Conservation (phyloP, 2,113 vertebrate species). For the Stigmatopora argus region DNA sequence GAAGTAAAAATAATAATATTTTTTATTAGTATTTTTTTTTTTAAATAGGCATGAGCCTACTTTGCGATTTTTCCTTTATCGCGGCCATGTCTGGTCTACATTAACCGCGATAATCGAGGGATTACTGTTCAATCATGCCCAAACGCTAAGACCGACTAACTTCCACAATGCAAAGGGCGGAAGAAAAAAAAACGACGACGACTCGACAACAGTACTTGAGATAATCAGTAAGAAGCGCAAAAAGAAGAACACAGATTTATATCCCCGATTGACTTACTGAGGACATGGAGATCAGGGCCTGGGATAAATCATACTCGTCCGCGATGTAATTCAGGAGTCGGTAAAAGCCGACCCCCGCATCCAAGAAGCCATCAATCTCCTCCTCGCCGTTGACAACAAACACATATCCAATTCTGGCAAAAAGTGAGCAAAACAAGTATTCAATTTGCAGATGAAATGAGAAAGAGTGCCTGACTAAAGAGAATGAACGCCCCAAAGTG, state of each 20-base stretch:
- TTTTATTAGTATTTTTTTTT: too few species aligned
- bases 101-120: too few species aligned
- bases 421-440: slow-evolving; percentile 39
- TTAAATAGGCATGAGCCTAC: too few species aligned
- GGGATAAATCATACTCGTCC: slow-evolving; percentile 77
- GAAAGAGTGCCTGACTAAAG: slow-evolving; percentile 42
- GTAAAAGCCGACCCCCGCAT: slow-evolving; percentile 85
- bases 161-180: slow-evolving; percentile 41
- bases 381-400: slow-evolving; percentile 84
- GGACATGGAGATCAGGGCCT: slow-evolving; percentile 79
- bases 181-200: slow-evolving; percentile 24
- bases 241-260: slow-evolving; percentile 46
- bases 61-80: too few species aligned
- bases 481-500: slow-evolving; percentile 42
- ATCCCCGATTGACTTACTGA: slow-evolving; percentile 75
- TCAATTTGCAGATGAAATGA: slow-evolving; percentile 54
- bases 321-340: slow-evolving; percentile 83
- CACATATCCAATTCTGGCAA: slow-evolving; percentile 89
- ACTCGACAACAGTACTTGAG: slow-evolving; percentile 24
- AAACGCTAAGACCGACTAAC: slow-evolving; percentile 21
- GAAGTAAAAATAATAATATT: too few species aligned
- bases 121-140: not conserved
- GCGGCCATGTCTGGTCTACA: too few species aligned
- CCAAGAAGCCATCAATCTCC: slow-evolving; percentile 76
- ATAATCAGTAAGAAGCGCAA: slow-evolving; percentile 14